These are phyloP conservation scores for Sitodiplosis mosellana DNA, from an alignment of 1,140 invertebrate species.

Conservation along the genomic window DNA sequence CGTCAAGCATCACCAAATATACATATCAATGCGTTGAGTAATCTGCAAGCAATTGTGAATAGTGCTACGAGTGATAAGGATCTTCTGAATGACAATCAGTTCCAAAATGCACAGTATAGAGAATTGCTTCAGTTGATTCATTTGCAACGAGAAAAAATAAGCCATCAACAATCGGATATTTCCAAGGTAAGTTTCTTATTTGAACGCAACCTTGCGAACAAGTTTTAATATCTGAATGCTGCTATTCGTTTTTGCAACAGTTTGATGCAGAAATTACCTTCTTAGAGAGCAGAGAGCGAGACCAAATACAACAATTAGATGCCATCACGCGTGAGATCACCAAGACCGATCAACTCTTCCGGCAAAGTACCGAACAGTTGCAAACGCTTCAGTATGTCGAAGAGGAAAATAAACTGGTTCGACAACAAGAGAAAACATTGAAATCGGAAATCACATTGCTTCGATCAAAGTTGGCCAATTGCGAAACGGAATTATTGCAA, in stretches of 20 bases:
- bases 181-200: constrained; percentile 42
- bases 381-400: constrained; percentile 61
- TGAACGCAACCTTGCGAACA: too few relatives aligned
- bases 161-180: constrained; percentile 71
- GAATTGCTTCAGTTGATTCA: constrained; percentile 74
- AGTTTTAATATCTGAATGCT: too few relatives aligned
- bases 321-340: constrained; percentile 63
- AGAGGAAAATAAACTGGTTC: constrained; percentile 73
- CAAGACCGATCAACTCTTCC: constrained; percentile 51
- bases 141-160: constrained; percentile 74
- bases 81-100: constrained; percentile 19
- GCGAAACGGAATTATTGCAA: constrained; percentile 70
- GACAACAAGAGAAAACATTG: constrained; percentile 68
- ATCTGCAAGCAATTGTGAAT: not conserved
- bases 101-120: constrained; percentile 41
- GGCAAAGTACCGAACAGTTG: constrained; percentile 60
- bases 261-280: constrained; percentile 76
- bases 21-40: not conserved
- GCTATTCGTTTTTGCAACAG: constrained; percentile 27
- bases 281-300: constrained; percentile 71
- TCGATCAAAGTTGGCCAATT: constrained; percentile 65
- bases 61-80: constrained; percentile 5
- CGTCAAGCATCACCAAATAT: constrained; percentile 22
- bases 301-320: constrained; percentile 68
- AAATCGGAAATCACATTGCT: constrained; percentile 69